These are phyloP conservation scores for Probaryconus sp. DNA, from an alignment of 1,140 invertebrate species.

Conservation along the genomic window DNA sequence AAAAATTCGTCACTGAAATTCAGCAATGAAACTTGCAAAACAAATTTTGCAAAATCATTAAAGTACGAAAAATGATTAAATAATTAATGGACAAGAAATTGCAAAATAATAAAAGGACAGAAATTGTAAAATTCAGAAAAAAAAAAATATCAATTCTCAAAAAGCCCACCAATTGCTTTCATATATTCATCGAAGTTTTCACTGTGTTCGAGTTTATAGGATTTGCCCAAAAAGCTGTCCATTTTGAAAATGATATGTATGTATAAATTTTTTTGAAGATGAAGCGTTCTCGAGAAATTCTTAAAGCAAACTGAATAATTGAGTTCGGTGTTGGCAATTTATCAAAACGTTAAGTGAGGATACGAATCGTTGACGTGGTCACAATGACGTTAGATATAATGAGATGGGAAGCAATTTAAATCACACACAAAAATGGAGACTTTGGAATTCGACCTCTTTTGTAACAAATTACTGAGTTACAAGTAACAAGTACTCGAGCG, in stretches of 20 bases:
- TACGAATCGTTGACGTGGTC: slow-evolving; percentile 33
- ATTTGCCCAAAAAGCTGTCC: slow-evolving; percentile 80
- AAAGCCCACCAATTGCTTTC: slow-evolving; percentile 87
- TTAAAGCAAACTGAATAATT: slow-evolving; percentile 35
- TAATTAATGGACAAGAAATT: no score
- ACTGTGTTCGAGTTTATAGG: slow-evolving; percentile 86
- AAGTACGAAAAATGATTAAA: no score
- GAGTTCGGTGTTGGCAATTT: slow-evolving; percentile 20
- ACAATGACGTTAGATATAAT: slow-evolving; percentile 20
- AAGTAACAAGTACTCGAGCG: not conserved
- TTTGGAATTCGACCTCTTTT: slow-evolving; percentile 53
- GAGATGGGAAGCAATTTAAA: slow-evolving; percentile 21
- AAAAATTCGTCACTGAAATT: not conserved
- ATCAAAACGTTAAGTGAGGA: slow-evolving; percentile 17
- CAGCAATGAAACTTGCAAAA: no score
- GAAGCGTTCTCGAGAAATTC: not conserved
- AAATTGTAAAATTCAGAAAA: slow-evolving; percentile 2
- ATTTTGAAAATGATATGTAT: slow-evolving; percentile 36
- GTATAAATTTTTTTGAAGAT: not conserved
- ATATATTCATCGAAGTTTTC: slow-evolving; percentile 94
- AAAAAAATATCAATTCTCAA: not conserved
- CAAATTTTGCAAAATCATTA: no score
- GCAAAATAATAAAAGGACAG: no score
- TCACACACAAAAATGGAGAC: slow-evolving; percentile 42
- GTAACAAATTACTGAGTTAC: not conserved